phyloP scores from a whole-genome alignment of 2,113 vertebrate species.

The Ariopsis seemanni region DNA sequence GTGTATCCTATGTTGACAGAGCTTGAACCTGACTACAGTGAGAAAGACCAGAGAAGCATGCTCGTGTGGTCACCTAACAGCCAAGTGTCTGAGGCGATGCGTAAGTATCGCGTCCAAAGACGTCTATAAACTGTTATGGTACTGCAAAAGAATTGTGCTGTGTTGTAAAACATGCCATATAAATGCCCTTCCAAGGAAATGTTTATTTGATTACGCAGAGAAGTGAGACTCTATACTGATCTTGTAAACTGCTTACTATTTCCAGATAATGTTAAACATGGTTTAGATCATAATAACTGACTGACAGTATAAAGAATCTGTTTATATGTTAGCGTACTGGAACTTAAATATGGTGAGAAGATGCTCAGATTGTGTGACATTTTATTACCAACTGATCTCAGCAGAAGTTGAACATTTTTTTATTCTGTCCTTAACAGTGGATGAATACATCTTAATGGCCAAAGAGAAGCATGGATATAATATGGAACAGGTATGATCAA shows the following conservation, averaged over 20 bases:
- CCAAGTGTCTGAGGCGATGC: slow-evolving; percentile 85
- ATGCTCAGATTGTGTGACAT: not conserved
- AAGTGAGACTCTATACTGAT: not conserved
- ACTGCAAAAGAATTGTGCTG: too few relatives aligned
- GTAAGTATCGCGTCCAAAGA: slow-evolving; percentile 69
- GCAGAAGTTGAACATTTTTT: not conserved
- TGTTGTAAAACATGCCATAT: not conserved
- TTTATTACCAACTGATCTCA: not conserved
- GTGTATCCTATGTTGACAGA: slow-evolving; percentile 65
- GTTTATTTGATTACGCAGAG: not conserved
- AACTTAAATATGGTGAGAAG: too few relatives aligned
- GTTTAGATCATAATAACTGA: not conserved
- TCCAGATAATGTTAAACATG: not conserved
- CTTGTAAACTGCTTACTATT: not conserved
- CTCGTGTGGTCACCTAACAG: slow-evolving; percentile 88
- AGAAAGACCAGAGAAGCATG: slow-evolving; percentile 88
- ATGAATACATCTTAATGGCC: slow-evolving; percentile 97
- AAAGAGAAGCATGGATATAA: slow-evolving; percentile 99
- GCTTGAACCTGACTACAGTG: slow-evolving; percentile 73
- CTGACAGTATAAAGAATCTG: not conserved
- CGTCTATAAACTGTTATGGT: not conserved
- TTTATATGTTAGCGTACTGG: not conserved
- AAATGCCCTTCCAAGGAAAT: not conserved
- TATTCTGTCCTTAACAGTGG: slow-evolving; percentile 75
- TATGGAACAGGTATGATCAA: slow-evolving; percentile 87